Conservation (phyloP, 2,888 invertebrate genomes). For the Bhutanitis thaidina region DNA sequence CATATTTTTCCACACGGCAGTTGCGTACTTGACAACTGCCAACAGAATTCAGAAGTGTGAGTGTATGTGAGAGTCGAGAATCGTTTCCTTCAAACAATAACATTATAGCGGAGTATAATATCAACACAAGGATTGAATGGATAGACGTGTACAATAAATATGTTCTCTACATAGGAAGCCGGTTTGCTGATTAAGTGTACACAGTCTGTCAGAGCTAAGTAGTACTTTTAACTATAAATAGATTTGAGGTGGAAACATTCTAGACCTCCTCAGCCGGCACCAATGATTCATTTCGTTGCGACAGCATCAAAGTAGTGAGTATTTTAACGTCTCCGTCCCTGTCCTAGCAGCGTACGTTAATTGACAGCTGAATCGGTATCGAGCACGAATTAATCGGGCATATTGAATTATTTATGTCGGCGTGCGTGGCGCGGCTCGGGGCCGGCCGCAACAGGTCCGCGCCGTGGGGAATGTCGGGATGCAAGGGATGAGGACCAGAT, state of each 20-base stretch:
- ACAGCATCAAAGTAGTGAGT: slow-evolving; percentile 20
- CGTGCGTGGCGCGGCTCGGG: slow-evolving; percentile 44
- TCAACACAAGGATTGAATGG: too few species aligned
- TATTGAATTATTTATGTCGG: slow-evolving; percentile 70
- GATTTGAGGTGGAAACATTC: slow-evolving; percentile 8
- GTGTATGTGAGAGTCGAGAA: too few species aligned
- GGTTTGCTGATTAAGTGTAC: too few species aligned
- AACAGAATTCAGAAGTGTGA: too few species aligned
- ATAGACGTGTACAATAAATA: too few species aligned
- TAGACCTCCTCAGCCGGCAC: slow-evolving; percentile 11
- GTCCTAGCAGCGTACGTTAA: slow-evolving; percentile 44
- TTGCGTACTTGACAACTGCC: too few species aligned
- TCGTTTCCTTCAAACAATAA: too few species aligned
- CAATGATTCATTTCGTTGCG: slow-evolving; percentile 16
- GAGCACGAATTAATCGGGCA: slow-evolving; percentile 69
- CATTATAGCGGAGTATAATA: too few species aligned
- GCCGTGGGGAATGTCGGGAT: slow-evolving; percentile 69
- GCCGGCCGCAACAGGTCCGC: slow-evolving; percentile 61
- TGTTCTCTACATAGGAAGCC: too few species aligned
- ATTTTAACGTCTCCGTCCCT: slow-evolving; percentile 29
- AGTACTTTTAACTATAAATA: neutral
- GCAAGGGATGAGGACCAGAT: slow-evolving; percentile 27
- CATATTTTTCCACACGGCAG: too few species aligned
- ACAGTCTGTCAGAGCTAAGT: neutral
- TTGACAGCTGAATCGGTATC: slow-evolving; percentile 75